A percentile compares a stretch with the other conserved stretches of the same genome.
Conservation (phyloP, 2,797 vertebrate species). For the Poeciliopsis turneri region DNA sequence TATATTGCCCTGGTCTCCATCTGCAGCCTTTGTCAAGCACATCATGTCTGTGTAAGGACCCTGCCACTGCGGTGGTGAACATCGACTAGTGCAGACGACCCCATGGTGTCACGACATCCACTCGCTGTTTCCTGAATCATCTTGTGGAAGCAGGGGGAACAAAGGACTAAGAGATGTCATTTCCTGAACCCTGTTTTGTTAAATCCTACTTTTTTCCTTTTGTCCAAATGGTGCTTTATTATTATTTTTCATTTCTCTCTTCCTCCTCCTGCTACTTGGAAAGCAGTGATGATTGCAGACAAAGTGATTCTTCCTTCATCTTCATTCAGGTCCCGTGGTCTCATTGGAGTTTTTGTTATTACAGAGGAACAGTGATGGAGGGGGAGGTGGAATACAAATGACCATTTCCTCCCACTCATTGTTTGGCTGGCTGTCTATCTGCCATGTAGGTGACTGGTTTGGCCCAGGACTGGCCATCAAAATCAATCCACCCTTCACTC, state of each 20-base stretch:
- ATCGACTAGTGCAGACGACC: constrained; percentile 82
- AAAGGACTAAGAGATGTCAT: constrained; percentile 85
- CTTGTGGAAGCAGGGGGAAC: constrained; percentile 75
- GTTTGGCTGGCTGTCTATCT: constrained; percentile 55
- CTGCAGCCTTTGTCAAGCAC: constrained; percentile 96
- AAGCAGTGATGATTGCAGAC: constrained; percentile 47
- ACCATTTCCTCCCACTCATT: constrained; percentile 46
- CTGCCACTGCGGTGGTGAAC: constrained; percentile 68
- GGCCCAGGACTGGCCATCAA: constrained; percentile 82
- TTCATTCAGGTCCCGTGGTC: constrained; percentile 35
- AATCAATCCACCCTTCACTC: constrained; percentile 55
- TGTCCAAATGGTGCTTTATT: constrained; percentile 70
- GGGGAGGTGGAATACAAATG: constrained; percentile 48
- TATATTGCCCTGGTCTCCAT: constrained; percentile 38
- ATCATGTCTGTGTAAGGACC: constrained; percentile 94
- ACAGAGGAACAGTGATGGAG: constrained; percentile 66
- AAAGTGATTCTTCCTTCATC: constrained; percentile 49
- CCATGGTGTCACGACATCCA: constrained; percentile 85
- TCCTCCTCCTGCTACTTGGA: constrained; percentile 46
- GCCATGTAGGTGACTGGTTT: constrained; percentile 68
- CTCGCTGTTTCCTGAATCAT: constrained; percentile 77
- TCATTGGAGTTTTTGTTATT: constrained; percentile 52
- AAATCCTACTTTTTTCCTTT: constrained; percentile 64
- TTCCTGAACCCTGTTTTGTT: constrained; percentile 76
- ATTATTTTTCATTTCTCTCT: constrained; percentile 13